These are phyloP conservation scores for Chrysolophus pictus DNA, from an alignment of 2,797 vertebrate genomes.

Conservation along the genomic window DNA sequence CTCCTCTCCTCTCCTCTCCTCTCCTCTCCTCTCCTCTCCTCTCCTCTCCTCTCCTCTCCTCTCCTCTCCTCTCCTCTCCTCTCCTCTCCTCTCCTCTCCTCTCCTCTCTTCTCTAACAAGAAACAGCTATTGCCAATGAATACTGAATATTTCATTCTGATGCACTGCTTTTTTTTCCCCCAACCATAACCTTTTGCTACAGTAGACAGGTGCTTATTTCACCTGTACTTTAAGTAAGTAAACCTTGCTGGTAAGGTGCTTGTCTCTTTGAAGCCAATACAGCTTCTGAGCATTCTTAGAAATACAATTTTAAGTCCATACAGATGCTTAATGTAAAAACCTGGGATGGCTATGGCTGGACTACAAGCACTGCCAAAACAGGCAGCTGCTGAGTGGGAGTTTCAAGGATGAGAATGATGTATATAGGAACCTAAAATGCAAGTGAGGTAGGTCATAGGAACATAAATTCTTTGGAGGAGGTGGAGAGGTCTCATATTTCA, in stretches of 20 bases:
- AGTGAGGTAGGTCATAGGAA: constrained; percentile 27
- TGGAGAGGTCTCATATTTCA: constrained; percentile 32
- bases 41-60: too few relatives aligned
- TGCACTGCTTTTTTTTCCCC: neutral
- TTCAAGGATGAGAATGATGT: constrained; percentile 36
- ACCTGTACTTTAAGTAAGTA: constrained; percentile 51
- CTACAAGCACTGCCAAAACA: constrained; percentile 44
- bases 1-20: too few relatives aligned
- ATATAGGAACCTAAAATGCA: constrained; percentile 47
- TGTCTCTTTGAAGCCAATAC: neutral
- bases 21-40: too few relatives aligned
- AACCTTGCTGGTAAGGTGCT: constrained; percentile 33
- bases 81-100: too few relatives aligned
- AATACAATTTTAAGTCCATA: constrained; percentile 16
- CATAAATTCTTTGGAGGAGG: neutral
- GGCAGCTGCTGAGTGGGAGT: constrained; percentile 72
- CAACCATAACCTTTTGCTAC: neutral
- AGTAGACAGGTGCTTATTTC: constrained; percentile 56
- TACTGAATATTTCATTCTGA: neutral
- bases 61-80: too few relatives aligned
- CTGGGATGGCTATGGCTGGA: neutral
- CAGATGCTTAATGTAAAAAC: constrained; percentile 56
- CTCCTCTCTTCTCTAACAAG: too few relatives aligned
- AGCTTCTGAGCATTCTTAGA: constrained; percentile 26
- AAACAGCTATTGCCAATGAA: neutral